phyloP scores from a whole-genome alignment of 2,888 invertebrate species.

The Hypomecis atomaria region DNA sequence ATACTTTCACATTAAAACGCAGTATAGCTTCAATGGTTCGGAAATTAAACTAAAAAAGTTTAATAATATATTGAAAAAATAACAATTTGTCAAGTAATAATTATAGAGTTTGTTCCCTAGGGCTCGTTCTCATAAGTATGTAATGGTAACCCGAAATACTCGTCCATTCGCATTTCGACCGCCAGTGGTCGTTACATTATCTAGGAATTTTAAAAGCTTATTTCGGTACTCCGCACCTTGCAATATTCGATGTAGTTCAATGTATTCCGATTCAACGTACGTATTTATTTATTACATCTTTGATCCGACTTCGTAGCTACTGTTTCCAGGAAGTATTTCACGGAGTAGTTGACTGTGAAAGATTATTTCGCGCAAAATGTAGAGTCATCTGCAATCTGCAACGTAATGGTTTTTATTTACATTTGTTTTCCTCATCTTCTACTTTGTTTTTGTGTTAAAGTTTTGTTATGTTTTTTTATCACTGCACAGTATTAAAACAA shows the following conservation, averaged over 20 bases:
- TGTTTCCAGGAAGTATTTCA: conserved; percentile 10
- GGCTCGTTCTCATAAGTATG: conserved; percentile 41
- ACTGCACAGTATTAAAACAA: too few relatives aligned
- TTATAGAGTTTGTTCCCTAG: background rate
- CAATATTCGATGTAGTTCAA: conserved; percentile 30
- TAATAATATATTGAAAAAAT: background rate
- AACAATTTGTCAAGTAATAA: background rate
- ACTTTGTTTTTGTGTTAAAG: too few relatives aligned
- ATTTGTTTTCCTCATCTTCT: background rate
- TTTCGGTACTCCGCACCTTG: conserved; percentile 54
- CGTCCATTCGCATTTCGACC: conserved; percentile 49
- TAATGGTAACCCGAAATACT: conserved; percentile 52
- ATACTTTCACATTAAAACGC: too few relatives aligned
- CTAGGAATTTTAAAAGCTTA: conserved; percentile 82
- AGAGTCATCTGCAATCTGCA: background rate
- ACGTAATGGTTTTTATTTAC: background rate
- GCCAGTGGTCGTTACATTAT: conserved; percentile 69
- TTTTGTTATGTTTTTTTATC: too few relatives aligned
- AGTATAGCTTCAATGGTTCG: too few relatives aligned
- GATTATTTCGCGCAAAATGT: background rate
- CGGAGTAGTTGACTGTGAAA: conserved; percentile 1
- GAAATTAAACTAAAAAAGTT: background rate
- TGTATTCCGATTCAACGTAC: conserved; percentile 21
- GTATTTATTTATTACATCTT: conserved; percentile 35
- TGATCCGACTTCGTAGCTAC: conserved; percentile 25